phyloP scores from a whole-genome alignment of 2,888 invertebrate species.

The Conus canariensis region DNA sequence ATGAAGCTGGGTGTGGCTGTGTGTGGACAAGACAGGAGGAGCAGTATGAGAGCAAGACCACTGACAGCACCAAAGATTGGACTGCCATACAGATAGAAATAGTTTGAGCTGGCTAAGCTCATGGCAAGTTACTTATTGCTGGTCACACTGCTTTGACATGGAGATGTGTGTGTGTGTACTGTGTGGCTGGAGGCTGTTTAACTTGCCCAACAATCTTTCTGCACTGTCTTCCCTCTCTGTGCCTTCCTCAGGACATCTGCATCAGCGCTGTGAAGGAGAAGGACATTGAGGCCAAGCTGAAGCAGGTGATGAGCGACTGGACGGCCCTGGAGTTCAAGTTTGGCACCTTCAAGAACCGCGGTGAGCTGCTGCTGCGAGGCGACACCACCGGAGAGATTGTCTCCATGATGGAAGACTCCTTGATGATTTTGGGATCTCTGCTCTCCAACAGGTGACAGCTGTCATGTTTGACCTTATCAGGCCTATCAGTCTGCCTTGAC shows the following conservation, averaged over 20 bases:
- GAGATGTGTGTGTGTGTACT: too few relatives aligned
- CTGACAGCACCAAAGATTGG: too few relatives aligned
- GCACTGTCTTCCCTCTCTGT: neutral
- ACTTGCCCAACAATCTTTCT: too few relatives aligned
- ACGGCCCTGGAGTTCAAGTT: conserved; percentile 91
- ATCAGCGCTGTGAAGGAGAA: conserved; percentile 99
- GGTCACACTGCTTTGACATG: too few relatives aligned
- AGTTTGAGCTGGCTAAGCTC: too few relatives aligned
- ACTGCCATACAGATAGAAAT: too few relatives aligned
- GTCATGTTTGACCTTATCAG: neutral
- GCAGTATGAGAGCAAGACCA: too few relatives aligned
- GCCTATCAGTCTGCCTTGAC: neutral
- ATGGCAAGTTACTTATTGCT: too few relatives aligned
- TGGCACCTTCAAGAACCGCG: conserved; percentile 96
- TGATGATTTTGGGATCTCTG: conserved; percentile 97
- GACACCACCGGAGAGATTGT: conserved; percentile 97
- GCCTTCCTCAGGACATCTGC: conserved; percentile 88
- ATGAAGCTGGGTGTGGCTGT: too few relatives aligned
- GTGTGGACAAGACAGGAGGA: too few relatives aligned
- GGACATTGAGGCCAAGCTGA: conserved; percentile 96
- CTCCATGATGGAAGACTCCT: conserved; percentile 94
- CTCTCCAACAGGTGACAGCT: conserved; percentile 88
- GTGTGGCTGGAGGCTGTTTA: too few relatives aligned
- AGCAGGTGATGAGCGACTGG: conserved; percentile 97
- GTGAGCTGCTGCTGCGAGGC: conserved; percentile 92